phyloP scores from a whole-genome alignment of 2,113 vertebrate species.

The Clarias macrocephalus region DNA sequence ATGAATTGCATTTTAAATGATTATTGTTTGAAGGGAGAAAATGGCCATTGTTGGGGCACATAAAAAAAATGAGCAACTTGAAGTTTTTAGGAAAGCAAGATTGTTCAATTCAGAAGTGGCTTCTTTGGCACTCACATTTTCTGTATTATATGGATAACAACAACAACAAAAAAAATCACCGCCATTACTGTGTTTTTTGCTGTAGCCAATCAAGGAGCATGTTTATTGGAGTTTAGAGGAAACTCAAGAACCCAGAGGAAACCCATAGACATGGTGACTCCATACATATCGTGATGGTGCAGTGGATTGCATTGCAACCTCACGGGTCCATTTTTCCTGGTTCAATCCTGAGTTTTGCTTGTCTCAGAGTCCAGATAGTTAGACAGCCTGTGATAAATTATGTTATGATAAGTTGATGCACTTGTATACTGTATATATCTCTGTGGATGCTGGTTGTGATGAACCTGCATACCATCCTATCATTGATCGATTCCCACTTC shows the following conservation, averaged over 20 bases:
- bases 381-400: no score
- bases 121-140: no score
- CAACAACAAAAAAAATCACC: no score
- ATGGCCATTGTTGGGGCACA: no score
- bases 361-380: background rate
- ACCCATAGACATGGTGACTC: background rate
- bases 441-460: background rate
- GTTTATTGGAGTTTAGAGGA: background rate
- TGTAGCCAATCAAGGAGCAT: background rate
- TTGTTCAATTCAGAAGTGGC: no score
- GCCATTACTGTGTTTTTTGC: no score
- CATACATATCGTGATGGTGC: background rate
- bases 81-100: no score
- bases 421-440: background rate
- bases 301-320: background rate
- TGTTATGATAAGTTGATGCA: no score
- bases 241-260: background rate
- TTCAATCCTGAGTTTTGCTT: background rate
- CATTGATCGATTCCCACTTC: background rate
- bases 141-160: no score
- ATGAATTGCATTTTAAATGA: no score
- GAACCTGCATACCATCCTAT: background rate
- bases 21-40: no score
- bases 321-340: background rate
- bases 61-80: no score